Percentiles rank a stretch among this genome's conserved stretches.
Conservation (phyloP, 2,888 invertebrate genomes). For the Caenorhabditis plicata region DNA sequence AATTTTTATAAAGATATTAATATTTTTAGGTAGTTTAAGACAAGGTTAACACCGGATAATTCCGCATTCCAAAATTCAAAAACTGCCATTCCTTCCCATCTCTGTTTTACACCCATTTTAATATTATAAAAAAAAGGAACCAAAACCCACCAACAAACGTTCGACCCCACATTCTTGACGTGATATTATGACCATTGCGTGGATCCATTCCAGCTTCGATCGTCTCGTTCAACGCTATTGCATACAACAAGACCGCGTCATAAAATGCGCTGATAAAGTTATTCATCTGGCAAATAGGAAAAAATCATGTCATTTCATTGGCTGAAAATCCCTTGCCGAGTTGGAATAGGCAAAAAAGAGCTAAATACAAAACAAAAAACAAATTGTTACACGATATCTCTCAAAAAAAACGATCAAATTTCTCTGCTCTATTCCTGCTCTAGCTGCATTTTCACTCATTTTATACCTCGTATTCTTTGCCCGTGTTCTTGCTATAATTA, state of each 20-base stretch:
- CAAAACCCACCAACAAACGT: constrained; percentile 79
- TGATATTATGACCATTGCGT: constrained; percentile 81
- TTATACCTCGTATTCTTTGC: constrained; percentile 66
- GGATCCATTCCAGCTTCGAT: constrained; percentile 69
- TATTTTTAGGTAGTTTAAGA: too few relatives aligned
- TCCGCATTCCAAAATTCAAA: too few relatives aligned
- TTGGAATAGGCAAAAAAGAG: too few relatives aligned
- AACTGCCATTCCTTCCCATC: too few relatives aligned
- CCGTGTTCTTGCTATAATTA: constrained; percentile 56
- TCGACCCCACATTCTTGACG: constrained; percentile 82
- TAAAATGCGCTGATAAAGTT: constrained; percentile 92
- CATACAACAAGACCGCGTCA: constrained; percentile 91
- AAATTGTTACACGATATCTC: too few relatives aligned
- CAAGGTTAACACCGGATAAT: too few relatives aligned
- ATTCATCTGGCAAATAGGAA: constrained; percentile 73
- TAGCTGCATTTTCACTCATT: too few relatives aligned
- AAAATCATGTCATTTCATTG: not conserved
- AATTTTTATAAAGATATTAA: too few relatives aligned
- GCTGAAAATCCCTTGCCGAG: not conserved
- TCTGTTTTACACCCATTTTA: not conserved
- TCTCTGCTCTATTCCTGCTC: too few relatives aligned
- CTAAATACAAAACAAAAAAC: too few relatives aligned
- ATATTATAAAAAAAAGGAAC: not conserved
- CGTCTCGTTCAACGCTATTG: constrained; percentile 85
- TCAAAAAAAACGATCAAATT: too few relatives aligned